These are phyloP conservation scores for Daubentonia madagascariensis DNA, from an alignment of 2,113 vertebrate species.

Conservation along the genomic window DNA sequence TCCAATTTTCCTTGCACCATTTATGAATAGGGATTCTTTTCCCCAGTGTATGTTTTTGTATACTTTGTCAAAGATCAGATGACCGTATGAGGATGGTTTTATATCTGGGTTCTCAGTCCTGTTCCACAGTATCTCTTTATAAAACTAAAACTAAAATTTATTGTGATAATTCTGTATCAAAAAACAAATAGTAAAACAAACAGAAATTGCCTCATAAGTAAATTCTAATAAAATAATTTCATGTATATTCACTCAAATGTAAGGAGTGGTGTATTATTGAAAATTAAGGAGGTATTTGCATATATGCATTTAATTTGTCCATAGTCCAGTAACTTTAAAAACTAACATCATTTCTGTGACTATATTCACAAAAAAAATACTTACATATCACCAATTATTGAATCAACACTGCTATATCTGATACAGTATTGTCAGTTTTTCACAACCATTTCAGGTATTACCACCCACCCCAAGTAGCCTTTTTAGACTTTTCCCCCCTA, in stretches of 20 bases:
- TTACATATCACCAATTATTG: background rate
- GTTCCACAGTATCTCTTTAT: too few species aligned
- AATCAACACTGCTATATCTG: background rate
- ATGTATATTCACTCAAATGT: background rate
- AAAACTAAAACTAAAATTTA: background rate
- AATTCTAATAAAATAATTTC: background rate
- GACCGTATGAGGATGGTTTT: too few species aligned
- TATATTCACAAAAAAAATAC: background rate
- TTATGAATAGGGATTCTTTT: too few species aligned
- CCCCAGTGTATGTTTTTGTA: too few species aligned
- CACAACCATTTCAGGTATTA: background rate
- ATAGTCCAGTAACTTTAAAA: background rate
- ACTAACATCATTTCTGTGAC: background rate
- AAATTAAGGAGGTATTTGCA: background rate
- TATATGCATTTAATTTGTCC: background rate
- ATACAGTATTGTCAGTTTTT: background rate
- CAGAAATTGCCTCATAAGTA: background rate
- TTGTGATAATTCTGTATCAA: background rate
- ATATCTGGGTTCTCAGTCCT: too few species aligned
- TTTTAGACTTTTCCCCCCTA: background rate
- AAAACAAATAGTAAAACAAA: background rate
- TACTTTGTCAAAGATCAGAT: too few species aligned
- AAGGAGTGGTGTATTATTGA: background rate
- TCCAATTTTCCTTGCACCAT: too few species aligned
- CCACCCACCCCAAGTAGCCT: fast-evolving